phyloP scores from a whole-genome alignment of 2,888 invertebrate genomes.

The Choristoneura rosaceana region DNA sequence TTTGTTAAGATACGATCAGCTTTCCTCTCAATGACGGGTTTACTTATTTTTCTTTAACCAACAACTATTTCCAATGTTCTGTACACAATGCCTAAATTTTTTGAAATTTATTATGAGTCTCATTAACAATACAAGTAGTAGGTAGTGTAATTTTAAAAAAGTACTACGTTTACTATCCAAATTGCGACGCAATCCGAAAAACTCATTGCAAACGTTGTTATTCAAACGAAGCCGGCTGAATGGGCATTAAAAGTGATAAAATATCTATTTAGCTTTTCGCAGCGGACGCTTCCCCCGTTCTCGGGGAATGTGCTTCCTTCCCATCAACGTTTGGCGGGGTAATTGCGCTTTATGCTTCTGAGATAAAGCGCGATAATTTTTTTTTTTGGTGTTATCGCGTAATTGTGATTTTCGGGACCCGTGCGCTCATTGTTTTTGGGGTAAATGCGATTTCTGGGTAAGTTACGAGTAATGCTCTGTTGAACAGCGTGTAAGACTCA shows the following conservation, averaged over 20 bases:
- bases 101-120: no score
- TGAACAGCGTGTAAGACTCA: no score
- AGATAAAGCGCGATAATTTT: constrained; percentile 70
- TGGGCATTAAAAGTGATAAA: constrained; percentile 82
- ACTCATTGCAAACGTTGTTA: constrained; percentile 59
- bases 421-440: constrained; percentile 1
- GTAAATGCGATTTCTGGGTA: background rate
- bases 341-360: constrained; percentile 79
- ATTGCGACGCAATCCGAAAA: constrained; percentile 43
- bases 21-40: no score
- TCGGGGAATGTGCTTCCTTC: constrained; percentile 71
- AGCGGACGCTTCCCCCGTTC: constrained; percentile 60
- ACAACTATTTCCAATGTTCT: no score
- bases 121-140: no score
- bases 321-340: constrained; percentile 71
- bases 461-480: background rate
- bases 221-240: constrained; percentile 74
- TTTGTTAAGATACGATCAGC: no score
- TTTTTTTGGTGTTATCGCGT: constrained; percentile 47
- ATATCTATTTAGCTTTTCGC: constrained; percentile 81
- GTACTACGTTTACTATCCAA: constrained; percentile 43
- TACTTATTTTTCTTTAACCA: no score
- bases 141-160: no score
- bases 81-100: no score
- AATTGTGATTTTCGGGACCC: constrained; percentile 16